Percentiles rank a stretch among this genome's conserved stretches.
These are phyloP conservation scores for Temnothorax curvispinosus DNA, from an alignment of 1,140 invertebrate species.

Conservation along the genomic window DNA sequence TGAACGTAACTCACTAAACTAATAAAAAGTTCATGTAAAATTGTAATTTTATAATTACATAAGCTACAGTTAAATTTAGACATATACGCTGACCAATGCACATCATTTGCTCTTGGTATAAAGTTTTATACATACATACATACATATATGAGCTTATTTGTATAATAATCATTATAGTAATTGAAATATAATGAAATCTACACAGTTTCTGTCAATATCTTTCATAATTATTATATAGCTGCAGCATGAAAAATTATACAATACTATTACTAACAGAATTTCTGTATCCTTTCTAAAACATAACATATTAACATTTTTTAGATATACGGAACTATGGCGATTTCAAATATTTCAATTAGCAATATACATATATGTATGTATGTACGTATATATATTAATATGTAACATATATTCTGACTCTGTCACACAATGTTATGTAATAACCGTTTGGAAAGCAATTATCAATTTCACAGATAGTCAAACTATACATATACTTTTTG, in stretches of 20 bases:
- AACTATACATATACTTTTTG: slow-evolving; percentile 67
- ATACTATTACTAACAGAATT: slow-evolving; percentile 23
- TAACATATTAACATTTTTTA: slow-evolving; percentile 47
- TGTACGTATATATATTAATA: slow-evolving; percentile 75
- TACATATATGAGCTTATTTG: slow-evolving; percentile 56
- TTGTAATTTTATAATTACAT: slow-evolving; percentile 81
- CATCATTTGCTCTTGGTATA: slow-evolving; percentile 79
- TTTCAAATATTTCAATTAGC: slow-evolving; percentile 65
- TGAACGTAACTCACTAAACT: slow-evolving; percentile 62
- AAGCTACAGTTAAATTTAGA: slow-evolving; percentile 85
- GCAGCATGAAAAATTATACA: slow-evolving; percentile 47
- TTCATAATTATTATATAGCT: slow-evolving; percentile 43
- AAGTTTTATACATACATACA: slow-evolving; percentile 78
- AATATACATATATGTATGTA: slow-evolving; percentile 68
- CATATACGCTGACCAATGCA: slow-evolving; percentile 85
- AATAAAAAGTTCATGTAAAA: slow-evolving; percentile 72
- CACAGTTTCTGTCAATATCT: slow-evolving; percentile 54
- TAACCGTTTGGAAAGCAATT: slow-evolving; percentile 47
- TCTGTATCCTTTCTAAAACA: slow-evolving; percentile 8
- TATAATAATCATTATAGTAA: slow-evolving; percentile 33
- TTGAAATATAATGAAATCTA: slow-evolving; percentile 61
- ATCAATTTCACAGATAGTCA: slow-evolving; percentile 61
- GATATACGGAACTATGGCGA: slow-evolving; percentile 61
- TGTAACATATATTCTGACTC: slow-evolving; percentile 74
- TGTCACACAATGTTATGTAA: slow-evolving; percentile 62